Conservation (phyloP, 1,140 invertebrate species). For the Bombus waltoni region DNA sequence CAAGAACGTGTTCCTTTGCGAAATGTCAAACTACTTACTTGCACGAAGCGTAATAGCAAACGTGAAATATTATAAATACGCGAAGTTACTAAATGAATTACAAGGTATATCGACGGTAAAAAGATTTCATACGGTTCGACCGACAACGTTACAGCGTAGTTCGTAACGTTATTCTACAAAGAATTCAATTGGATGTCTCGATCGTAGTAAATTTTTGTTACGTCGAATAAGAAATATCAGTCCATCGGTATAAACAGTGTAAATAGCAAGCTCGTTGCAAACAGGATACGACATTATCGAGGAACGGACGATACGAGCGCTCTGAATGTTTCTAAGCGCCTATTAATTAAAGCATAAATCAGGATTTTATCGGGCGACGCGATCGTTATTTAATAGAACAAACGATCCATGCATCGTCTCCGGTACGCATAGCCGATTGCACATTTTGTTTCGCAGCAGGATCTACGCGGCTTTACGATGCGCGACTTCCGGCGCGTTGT, state of each 20-base stretch:
- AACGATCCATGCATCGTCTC: conserved; percentile 39
- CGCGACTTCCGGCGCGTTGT: conserved; percentile 61
- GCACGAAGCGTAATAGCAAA: too few species aligned
- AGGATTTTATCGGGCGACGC: conserved; percentile 10
- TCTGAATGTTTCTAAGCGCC: background rate
- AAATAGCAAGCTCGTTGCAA: background rate
- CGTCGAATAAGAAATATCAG: background rate
- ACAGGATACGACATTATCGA: background rate
- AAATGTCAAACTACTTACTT: too few species aligned
- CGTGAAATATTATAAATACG: too few species aligned
- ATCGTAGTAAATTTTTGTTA: background rate
- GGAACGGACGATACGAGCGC: background rate
- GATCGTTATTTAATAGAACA: conserved; percentile 39
- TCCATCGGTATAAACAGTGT: too few species aligned
- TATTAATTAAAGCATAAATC: conserved; percentile 38
- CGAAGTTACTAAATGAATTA: too few species aligned
- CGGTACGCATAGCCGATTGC: conserved; percentile 47
- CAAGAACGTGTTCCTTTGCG: too few species aligned
- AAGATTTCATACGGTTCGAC: background rate
- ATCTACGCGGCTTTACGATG: conserved; percentile 42
- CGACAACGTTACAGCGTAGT: too few species aligned
- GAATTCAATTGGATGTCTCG: too few species aligned
- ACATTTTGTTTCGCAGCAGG: conserved; percentile 48
- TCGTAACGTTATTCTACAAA: too few species aligned
- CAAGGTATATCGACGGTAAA: too few species aligned